Conservation (phyloP, 2,797 vertebrate genomes). For the Poecilia picta region DNA sequence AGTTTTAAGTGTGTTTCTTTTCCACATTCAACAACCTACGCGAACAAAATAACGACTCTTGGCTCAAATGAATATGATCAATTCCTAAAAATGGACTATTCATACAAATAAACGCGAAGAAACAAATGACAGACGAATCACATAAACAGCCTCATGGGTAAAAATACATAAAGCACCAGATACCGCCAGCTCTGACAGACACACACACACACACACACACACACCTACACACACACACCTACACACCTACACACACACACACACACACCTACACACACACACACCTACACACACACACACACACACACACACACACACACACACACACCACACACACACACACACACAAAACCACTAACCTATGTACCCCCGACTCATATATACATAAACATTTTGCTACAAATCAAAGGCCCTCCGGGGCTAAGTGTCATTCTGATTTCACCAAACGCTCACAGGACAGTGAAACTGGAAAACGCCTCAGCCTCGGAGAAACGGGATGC, state of each 20-base stretch:
- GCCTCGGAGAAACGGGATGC: too few species aligned
- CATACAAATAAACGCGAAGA: neutral
- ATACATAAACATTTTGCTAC: slow-evolving; percentile 61
- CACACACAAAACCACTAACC: neutral
- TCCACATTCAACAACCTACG: neutral
- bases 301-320: too few species aligned
- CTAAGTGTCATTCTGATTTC: slow-evolving; percentile 47
- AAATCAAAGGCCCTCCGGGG: slow-evolving; percentile 61
- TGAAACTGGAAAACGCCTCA: too few species aligned
- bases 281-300: neutral
- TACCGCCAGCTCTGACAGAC: slow-evolving; percentile 8
- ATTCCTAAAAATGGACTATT: neutral
- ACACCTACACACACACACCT: neutral
- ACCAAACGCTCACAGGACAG: slow-evolving; percentile 44
- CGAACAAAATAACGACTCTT: neutral
- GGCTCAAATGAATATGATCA: neutral
- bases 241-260: neutral
- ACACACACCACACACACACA: too few species aligned
- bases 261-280: neutral
- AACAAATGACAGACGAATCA: slow-evolving; percentile 20
- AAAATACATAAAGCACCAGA: slow-evolving; percentile 29
- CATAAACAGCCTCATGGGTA: slow-evolving; percentile 41
- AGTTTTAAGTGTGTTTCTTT: neutral
- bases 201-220: neutral
- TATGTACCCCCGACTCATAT: slow-evolving; percentile 15